Evolutionary conservation across 2,113 vertebrate species (phyloP).

Genomic region (Parus major): DNA sequence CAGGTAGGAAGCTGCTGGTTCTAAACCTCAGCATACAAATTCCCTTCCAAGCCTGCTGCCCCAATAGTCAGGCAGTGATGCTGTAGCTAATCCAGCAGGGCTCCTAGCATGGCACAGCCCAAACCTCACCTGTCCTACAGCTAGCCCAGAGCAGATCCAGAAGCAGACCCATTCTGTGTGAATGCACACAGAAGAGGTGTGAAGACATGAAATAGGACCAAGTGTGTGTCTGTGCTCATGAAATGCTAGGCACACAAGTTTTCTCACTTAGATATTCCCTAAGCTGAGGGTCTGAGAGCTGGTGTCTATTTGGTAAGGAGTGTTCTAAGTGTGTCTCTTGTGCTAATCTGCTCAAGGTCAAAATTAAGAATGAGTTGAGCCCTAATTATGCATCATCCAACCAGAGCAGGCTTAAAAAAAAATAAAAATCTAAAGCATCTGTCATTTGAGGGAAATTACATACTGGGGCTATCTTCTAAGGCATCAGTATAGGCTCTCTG

Average conservation of each 20-base stretch:
- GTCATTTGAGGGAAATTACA: neutral
- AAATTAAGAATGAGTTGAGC: conserved; percentile 14
- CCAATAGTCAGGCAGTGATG: neutral
- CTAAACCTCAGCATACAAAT: neutral
- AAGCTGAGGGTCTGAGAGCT: neutral
- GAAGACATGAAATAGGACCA: neutral
- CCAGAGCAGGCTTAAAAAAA: neutral
- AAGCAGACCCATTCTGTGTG: neutral
- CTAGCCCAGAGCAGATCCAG: neutral
- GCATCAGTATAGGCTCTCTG: neutral
- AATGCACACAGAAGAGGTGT: neutral
- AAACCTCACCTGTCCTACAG: neutral
- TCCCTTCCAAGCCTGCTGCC: neutral
- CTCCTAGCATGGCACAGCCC: neutral
- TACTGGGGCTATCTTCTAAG: neutral
- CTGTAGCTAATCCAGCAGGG: neutral
- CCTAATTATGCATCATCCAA: neutral
- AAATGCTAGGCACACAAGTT: rapidly evolving
- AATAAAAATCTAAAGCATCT: neutral
- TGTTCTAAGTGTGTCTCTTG: neutral
- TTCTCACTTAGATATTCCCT: neutral
- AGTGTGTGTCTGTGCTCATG: neutral
- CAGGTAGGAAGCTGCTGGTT: neutral
- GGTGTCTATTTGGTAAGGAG: neutral
- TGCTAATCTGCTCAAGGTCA: conserved; percentile 20